These are phyloP conservation scores for Muntiacus muntjak DNA, from an alignment of 2,113 vertebrate genomes.

Conservation along the genomic window DNA sequence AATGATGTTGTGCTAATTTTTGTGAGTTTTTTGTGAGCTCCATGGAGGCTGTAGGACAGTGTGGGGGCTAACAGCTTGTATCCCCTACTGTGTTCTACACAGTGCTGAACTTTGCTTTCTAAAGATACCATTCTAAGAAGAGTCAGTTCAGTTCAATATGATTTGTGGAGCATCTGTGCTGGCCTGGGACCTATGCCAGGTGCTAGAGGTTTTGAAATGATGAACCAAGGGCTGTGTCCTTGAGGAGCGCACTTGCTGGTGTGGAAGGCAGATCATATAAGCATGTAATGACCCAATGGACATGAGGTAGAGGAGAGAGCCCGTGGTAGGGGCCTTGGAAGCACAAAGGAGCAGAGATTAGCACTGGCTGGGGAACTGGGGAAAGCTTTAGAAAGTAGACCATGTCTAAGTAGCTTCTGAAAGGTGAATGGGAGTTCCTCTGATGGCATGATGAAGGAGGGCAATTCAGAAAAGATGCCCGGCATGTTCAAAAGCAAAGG, in stretches of 20 bases:
- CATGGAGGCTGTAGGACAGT: background rate
- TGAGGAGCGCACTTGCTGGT: background rate
- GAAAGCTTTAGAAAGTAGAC: background rate
- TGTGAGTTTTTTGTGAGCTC: background rate
- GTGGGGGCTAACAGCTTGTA: background rate
- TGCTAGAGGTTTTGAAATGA: background rate
- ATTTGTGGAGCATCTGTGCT: background rate
- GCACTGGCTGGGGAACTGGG: background rate
- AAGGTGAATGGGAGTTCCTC: background rate
- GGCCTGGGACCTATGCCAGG: background rate
- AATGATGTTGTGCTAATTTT: background rate
- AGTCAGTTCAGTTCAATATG: background rate
- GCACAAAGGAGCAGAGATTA: background rate
- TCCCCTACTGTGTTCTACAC: background rate
- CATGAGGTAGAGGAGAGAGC: background rate
- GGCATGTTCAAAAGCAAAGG: background rate
- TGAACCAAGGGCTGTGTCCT: background rate
- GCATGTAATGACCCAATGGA: rapidly evolving
- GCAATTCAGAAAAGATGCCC: background rate
- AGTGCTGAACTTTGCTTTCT: background rate
- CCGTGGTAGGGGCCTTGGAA: too few relatives aligned
- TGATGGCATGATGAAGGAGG: background rate
- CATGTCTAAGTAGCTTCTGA: background rate
- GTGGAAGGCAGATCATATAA: background rate
- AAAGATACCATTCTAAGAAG: background rate